Evolutionary conservation across 35 echinoderm and acorn worm species (phyloP), one percentile per base, ranked within the genome.

Genomic region (Hemicentrotus pulcherrimus): DNA sequence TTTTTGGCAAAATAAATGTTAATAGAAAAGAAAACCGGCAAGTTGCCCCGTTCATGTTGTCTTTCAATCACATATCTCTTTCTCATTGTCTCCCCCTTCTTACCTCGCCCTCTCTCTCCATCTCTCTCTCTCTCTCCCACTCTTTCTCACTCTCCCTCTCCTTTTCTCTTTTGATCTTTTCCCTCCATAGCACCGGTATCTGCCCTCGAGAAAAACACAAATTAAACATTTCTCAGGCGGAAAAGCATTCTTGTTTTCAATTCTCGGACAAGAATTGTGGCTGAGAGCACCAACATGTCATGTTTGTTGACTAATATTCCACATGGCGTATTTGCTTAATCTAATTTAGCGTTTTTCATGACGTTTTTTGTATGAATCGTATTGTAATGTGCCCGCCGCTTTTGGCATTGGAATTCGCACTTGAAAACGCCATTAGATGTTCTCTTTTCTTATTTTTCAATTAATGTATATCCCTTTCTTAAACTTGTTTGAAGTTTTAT

Each of bases 271-370:
- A 47, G 32, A 90, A 90, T 90, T 90, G 88, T 90, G 4, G 88
- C 88, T 90, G 88, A 90, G 88, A 90, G 88, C 88, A 90, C n/a
- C 33, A 90, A 90, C 88, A 90, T 90, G 88, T 90, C 88, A 90
- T 18, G 88, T 16, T 32, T 90, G 88, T 90, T 90, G 32, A 90
- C 88, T 90, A 90, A 90, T 90, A 90, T 90, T 90, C 88, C 32
- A 45, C 32, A 41, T 7, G 31, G 32, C 32, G 88, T 90, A 90
- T 90, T 90, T 33, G 18, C 32, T 47, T 90, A 90, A 90, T 90
- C 88, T 90, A 90, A 90, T 90, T 90, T 90, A 30, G 46, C 88
- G 65, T 78, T 78, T 78, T 78, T 78, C 65, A 78, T 78, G 65
- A 78, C 65, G 65, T 78, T 22, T 55, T 55, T 19, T 28, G n/a